A percentile compares a stretch with the other conserved stretches of the same genome.
These are phyloP conservation scores for Rhynchomys soricoides DNA, from an alignment of 2,113 vertebrate species.

Conservation along the genomic window DNA sequence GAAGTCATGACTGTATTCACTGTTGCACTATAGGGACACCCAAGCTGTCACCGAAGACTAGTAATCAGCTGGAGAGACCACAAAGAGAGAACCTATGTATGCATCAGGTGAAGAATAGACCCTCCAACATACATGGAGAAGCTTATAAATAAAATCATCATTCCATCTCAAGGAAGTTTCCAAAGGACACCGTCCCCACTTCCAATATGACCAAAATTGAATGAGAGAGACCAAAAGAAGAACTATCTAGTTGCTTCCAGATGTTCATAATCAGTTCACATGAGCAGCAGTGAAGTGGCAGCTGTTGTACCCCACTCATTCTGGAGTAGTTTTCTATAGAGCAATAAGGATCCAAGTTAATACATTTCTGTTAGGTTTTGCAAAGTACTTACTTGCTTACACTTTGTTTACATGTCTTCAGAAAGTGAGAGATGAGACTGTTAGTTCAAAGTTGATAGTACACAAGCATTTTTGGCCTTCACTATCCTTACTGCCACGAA, in stretches of 20 bases:
- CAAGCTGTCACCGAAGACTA: background rate
- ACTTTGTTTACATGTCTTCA: background rate
- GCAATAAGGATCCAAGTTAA: background rate
- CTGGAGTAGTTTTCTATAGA: background rate
- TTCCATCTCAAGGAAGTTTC: background rate
- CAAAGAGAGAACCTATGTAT: background rate
- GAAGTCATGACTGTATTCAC: background rate
- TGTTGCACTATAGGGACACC: conserved; percentile 5
- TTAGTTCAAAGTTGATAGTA: background rate
- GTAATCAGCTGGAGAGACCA: background rate
- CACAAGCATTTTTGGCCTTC: background rate
- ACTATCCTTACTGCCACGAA: background rate
- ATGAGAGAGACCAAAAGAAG: background rate
- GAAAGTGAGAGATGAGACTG: background rate
- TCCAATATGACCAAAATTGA: background rate
- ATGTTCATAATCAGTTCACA: background rate
- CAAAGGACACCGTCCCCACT: background rate
- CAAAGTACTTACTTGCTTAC: background rate
- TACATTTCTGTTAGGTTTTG: background rate
- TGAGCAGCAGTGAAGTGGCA: background rate
- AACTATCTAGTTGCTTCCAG: background rate
- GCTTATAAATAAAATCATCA: background rate
- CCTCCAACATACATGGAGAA: background rate
- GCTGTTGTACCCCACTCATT: background rate
- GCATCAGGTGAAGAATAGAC: background rate